phyloP scores from a whole-genome alignment of 2,113 vertebrate genomes.

The Furnarius figulus region DNA sequence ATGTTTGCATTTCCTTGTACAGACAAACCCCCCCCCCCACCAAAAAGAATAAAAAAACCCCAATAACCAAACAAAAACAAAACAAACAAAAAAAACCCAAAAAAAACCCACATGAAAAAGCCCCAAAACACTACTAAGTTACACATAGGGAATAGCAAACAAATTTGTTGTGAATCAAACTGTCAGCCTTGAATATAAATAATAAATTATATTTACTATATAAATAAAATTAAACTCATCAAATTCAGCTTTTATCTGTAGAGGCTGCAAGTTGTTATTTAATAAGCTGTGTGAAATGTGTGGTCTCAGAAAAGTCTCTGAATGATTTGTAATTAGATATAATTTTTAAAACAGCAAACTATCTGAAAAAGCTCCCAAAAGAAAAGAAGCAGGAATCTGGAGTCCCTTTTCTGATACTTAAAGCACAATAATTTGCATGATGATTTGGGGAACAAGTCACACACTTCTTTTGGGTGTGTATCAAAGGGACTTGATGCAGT shows the following conservation, averaged over 20 bases:
- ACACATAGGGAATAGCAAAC: background rate
- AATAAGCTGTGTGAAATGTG: background rate
- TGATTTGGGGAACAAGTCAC: background rate
- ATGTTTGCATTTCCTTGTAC: rapidly evolving
- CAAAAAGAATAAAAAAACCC: background rate
- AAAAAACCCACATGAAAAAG: no score
- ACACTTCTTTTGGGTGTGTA: background rate
- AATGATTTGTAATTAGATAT: background rate
- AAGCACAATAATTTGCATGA: background rate
- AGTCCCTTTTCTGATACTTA: background rate
- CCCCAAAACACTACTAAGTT: background rate
- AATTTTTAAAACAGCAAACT: background rate
- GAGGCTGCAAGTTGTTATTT: background rate
- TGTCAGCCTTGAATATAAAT: background rate
- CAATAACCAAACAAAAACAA: background rate
- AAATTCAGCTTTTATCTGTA: background rate
- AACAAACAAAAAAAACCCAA: background rate
- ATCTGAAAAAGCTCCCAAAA: background rate
- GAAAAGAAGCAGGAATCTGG: background rate
- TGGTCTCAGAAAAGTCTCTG: background rate
- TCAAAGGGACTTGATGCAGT: background rate
- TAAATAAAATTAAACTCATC: background rate
- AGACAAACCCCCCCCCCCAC: background rate
- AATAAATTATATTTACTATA: no score
- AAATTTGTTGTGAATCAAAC: background rate